Evolutionary conservation across 2,113 vertebrate genomes (phyloP), one percentile per base, ranked within the genome.

Genomic region (Mesocricetus auratus): DNA sequence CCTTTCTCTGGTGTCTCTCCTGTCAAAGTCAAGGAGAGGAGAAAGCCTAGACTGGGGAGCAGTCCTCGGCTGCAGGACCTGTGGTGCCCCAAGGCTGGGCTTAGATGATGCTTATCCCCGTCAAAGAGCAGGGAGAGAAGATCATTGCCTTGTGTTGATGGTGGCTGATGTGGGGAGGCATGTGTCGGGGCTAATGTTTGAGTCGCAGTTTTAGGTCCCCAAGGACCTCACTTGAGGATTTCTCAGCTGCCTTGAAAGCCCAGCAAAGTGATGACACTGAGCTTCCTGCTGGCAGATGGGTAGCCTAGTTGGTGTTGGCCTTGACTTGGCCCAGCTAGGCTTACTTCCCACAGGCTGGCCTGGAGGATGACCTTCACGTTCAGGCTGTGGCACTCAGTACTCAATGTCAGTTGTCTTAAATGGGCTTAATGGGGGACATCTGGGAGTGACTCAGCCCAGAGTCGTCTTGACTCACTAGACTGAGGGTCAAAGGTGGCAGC

Each of bases 131-230:
- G 56, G 58, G 42, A 71, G 58, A 86, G 87, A 42, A 89, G 66
- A 92, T 47, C 19, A 0, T 81, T 88, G 87, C 81, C 83, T 93
- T 47, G 68, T 93, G 90, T 15, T 19, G 75, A 64, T 83, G 78
- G 78, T 93, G 90, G 91, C 94, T 93, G 93, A 82, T 79, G 73
- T 7, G 90, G 73, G 96, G 92, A 95, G 92, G 88, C 81, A 7
- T 56, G 60, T 92, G 95, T 94, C 58, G 86, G 91, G 82, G 91
- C 96, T 96, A 82, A 96, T 91, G 96, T 96, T 79, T 95, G 91
- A 95, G 91, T 97, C 94, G 92, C 68, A 95, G 86, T 95, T 97
- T 73, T 96, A 95, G 94, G 92, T 96, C 58, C 97, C 96, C 85
- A 90, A 94, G 86, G 96, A 96, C 78, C 78, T 95, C 93, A 56